Evolutionary conservation across 2,113 vertebrate genomes (phyloP), one percentile per base, ranked within the genome.

Genomic region (Carassius auratus): DNA sequence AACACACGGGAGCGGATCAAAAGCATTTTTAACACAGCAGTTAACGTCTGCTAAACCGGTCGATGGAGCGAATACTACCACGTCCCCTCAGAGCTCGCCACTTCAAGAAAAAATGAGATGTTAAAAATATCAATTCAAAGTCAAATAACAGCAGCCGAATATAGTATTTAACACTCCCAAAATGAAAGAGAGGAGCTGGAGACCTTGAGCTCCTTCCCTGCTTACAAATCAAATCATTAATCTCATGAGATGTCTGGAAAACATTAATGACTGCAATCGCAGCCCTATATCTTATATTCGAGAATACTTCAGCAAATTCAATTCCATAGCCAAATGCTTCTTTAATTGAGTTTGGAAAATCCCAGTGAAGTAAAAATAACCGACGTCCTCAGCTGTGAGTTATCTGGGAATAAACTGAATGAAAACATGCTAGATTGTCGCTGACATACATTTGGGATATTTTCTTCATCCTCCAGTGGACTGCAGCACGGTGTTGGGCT

Each of bases 1-100:
- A 86, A 87, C 88, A 74, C 81, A 85, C 66, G 50, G n/a, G 23
- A 84, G 69, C 30, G 45, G 78, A 87, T 89, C 77, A 78, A 89
- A 85, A 26, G 71, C 77, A 76, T 83, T 74, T 64, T 19, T 23
- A 38, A 61, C 59, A n/a, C 79, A 8, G 61, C 62, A 19, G 26
- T 42, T 73, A n/a, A 33, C 52, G 68, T 66, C 42, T 74, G 30
- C 14, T 52, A 85, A 76, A 82, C 61, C 21, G 36, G 42, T 59
- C n/a, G 83, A 74, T 21, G 7, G 73, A n/a, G 42, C 26, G 64
- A 83, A 79, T 66, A 57, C 80, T n/a, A 64, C 79, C 76, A 73
- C 23, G 81, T 38, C 82, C 66, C 68, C 69, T 68, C 45, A 12
- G 10, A 3, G 68, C 76, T 80, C 48, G 2, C 55, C 66, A 50